Percentiles rank a stretch among this genome's conserved stretches.
phyloP scores from a whole-genome alignment of 1,140 invertebrate genomes.

The Aphelenchoides besseyi region DNA sequence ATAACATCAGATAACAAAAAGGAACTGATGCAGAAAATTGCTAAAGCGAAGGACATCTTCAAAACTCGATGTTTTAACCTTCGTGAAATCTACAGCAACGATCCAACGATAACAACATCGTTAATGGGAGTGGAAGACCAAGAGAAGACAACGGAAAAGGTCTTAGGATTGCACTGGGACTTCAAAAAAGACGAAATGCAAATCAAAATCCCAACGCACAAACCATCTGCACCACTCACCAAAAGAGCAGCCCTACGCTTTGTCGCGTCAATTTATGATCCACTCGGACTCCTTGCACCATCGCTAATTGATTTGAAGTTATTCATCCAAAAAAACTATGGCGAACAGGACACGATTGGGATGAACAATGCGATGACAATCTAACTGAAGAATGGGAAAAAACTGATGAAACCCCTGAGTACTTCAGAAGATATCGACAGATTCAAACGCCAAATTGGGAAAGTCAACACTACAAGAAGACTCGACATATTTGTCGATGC shows the following conservation, averaged over 20 bases:
- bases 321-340: slow-evolving; percentile 2
- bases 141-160: not conserved
- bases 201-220: not conserved
- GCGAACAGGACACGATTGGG: not conserved
- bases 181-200: not conserved
- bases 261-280: not conserved
- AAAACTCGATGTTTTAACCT: not conserved
- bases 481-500: not conserved
- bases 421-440: not conserved
- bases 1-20: not conserved
- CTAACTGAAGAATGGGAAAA: not conserved
- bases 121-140: not conserved
- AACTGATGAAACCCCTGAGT: not conserved
- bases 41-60: not conserved
- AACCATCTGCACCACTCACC: not conserved
- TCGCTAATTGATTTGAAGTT: not conserved
- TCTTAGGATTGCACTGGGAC: not conserved
- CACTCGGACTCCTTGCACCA: slow-evolving; percentile 1
- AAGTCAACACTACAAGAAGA: not conserved
- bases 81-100: not conserved
- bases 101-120: not conserved
- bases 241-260: not conserved
- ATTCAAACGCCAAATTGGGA: not conserved
- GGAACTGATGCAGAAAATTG: not conserved
- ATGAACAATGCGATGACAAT: not conserved